Evolutionary conservation across 2,797 vertebrate genomes (phyloP).

Genomic region (Sciaenops ocellatus): DNA sequence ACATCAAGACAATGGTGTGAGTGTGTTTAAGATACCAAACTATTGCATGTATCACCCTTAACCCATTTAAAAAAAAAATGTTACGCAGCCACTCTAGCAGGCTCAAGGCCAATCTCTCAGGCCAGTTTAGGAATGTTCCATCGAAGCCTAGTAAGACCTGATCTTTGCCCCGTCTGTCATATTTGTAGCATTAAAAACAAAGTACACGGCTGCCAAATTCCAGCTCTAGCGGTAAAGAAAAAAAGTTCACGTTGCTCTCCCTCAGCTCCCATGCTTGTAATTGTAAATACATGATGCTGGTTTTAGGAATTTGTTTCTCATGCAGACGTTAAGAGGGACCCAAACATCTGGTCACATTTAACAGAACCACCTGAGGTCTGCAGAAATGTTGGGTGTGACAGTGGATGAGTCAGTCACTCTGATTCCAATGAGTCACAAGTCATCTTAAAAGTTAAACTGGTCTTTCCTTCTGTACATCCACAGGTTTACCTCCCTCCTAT

Average conservation of each 20-base stretch:
- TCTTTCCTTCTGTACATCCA: conserved; percentile 29
- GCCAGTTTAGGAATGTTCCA: conserved; percentile 71
- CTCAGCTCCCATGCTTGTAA: conserved; percentile 35
- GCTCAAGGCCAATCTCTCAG: conserved; percentile 38
- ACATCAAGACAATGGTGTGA: neutral
- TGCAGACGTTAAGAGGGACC: neutral
- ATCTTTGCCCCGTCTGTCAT: conserved; percentile 61
- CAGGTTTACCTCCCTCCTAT: conserved; percentile 70
- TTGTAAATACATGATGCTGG: conserved; percentile 42
- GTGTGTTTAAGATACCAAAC: neutral
- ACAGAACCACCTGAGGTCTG: neutral
- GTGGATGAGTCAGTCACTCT: no score
- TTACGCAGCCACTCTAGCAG: conserved; percentile 31
- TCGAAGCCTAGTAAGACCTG: conserved; percentile 40
- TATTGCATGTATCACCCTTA: neutral
- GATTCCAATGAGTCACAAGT: neutral
- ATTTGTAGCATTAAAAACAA: conserved; percentile 55
- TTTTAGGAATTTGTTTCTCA: conserved; percentile 52
- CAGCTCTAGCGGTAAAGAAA: conserved; percentile 47
- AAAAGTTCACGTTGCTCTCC: neutral
- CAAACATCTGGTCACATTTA: conserved; percentile 37
- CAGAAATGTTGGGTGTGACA: conserved; percentile 1
- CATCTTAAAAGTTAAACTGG: conserved; percentile 10
- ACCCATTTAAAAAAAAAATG: conserved; percentile 35
- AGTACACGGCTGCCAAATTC: conserved; percentile 67